Conservation (phyloP, 2,888 invertebrate species). For the Stramonita haemastoma region DNA sequence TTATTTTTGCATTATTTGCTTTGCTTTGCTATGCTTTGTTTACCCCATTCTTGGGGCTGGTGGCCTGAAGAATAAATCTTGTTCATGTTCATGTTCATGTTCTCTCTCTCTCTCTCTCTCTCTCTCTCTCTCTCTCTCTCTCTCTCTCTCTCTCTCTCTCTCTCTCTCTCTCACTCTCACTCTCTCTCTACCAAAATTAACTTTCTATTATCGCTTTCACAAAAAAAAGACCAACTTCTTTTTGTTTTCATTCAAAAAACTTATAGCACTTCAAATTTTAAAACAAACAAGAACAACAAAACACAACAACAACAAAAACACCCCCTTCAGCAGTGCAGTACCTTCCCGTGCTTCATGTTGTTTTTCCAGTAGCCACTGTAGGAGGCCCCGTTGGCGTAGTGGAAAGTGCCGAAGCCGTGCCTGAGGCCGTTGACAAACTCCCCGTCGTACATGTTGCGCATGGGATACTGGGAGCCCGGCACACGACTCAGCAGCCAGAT, state of each 20-base stretch:
- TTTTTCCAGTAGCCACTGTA: slow-evolving; percentile 77
- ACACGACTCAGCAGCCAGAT: slow-evolving; percentile 75
- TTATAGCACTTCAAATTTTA: neutral
- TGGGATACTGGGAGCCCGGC: slow-evolving; percentile 75
- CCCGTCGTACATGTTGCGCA: slow-evolving; percentile 77
- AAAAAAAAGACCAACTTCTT: neutral
- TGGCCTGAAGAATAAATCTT: too few relatives aligned
- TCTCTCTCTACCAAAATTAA: too few relatives aligned
- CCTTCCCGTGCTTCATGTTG: slow-evolving; percentile 77
- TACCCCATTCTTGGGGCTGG: too few relatives aligned
- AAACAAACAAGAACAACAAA: neutral
- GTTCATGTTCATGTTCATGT: too few relatives aligned
- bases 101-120: too few relatives aligned
- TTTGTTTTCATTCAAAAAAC: neutral
- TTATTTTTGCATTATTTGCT: too few relatives aligned
- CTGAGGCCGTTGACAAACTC: slow-evolving; percentile 75
- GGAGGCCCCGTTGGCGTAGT: slow-evolving; percentile 77
- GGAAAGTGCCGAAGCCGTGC: slow-evolving; percentile 76
- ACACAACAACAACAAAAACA: neutral
- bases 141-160: too few relatives aligned
- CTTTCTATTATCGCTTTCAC: too few relatives aligned
- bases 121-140: too few relatives aligned
- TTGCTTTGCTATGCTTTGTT: too few relatives aligned
- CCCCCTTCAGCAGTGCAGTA: slow-evolving; percentile 50
- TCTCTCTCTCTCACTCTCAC: too few relatives aligned